Conservation (phyloP, 2,797 vertebrate species). For the Chaenodraco wilsoni region DNA sequence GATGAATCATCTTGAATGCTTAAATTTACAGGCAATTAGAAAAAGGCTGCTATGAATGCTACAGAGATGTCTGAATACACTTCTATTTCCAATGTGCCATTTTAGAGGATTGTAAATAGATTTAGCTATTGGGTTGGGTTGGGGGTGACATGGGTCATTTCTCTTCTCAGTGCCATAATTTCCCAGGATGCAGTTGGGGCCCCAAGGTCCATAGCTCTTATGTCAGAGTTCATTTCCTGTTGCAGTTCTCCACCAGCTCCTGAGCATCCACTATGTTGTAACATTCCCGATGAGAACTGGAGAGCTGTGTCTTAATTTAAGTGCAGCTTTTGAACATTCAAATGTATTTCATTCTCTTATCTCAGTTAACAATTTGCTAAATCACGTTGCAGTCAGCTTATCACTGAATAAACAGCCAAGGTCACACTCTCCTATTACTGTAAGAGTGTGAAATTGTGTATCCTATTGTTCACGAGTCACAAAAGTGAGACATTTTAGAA, state of each 20-base stretch:
- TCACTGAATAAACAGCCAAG: slow-evolving; percentile 15
- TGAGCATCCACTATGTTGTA: slow-evolving; percentile 80
- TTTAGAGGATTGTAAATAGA: slow-evolving; percentile 51
- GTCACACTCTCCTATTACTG: slow-evolving; percentile 12
- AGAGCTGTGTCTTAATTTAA: slow-evolving; percentile 42
- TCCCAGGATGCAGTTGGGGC: slow-evolving; percentile 79
- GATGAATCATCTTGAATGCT: slow-evolving; percentile 53
- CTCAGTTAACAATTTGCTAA: slow-evolving; percentile 10
- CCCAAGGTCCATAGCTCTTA: slow-evolving; percentile 78
- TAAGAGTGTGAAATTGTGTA: not conserved
- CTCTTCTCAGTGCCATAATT: slow-evolving; percentile 74
- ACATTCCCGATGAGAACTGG: slow-evolving; percentile 48
- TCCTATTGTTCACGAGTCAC: slow-evolving; percentile 16
- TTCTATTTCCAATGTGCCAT: slow-evolving; percentile 37
- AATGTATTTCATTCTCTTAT: not conserved
- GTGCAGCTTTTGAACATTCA: not conserved
- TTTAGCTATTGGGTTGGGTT: slow-evolving; percentile 41
- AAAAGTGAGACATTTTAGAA: not conserved
- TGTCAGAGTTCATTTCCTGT: slow-evolving; percentile 85
- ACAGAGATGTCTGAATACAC: slow-evolving; percentile 3
- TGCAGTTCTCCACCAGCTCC: slow-evolving; percentile 67
- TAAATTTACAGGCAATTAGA: slow-evolving; percentile 30
- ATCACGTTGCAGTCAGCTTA: not conserved
- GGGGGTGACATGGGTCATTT: slow-evolving; percentile 65
- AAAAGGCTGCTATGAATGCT: slow-evolving; percentile 20